Conservation (phyloP, 1,140 invertebrate species). For the Prorops nasuta region DNA sequence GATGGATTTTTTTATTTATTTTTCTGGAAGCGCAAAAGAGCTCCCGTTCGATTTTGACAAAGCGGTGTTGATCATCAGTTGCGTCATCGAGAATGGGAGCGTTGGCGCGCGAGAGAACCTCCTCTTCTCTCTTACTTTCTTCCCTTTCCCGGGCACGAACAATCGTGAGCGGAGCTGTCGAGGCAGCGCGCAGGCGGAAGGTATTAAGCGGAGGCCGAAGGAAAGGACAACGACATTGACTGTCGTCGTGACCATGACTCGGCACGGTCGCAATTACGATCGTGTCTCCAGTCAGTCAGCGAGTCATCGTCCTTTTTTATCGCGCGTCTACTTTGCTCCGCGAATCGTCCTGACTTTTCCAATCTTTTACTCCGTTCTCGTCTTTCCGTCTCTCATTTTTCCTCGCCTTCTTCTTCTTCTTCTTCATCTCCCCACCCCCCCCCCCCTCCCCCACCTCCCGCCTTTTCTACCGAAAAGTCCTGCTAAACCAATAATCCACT, state of each 20-base stretch:
- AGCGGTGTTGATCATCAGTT: not conserved
- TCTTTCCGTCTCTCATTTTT: not conserved
- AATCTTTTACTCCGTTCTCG: too few relatives aligned
- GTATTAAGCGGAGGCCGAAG: not conserved
- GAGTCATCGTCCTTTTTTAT: not conserved
- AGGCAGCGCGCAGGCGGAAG: not conserved
- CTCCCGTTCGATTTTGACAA: not conserved
- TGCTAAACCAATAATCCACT: too few relatives aligned
- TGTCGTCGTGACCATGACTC: constrained; percentile 25
- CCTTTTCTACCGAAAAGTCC: too few relatives aligned
- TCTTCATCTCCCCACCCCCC: not conserved
- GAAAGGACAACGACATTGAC: not conserved
- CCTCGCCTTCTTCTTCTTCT: not conserved
- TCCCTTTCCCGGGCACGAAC: not conserved
- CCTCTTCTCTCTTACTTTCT: not conserved
- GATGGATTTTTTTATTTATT: too few relatives aligned
- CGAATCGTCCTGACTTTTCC: too few relatives aligned
- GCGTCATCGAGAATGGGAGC: not conserved
- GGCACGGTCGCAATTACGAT: constrained; percentile 28
- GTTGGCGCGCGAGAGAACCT: not conserved
- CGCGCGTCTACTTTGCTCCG: too few relatives aligned
- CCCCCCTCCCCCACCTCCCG: not conserved
- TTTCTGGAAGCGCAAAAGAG: not conserved
- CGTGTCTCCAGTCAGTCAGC: not conserved
- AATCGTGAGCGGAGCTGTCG: too few relatives aligned